Evolutionary conservation across 1,140 invertebrate species (phyloP), one percentile per base, ranked within the genome.

Genomic region (Heliconius nattereri): DNA sequence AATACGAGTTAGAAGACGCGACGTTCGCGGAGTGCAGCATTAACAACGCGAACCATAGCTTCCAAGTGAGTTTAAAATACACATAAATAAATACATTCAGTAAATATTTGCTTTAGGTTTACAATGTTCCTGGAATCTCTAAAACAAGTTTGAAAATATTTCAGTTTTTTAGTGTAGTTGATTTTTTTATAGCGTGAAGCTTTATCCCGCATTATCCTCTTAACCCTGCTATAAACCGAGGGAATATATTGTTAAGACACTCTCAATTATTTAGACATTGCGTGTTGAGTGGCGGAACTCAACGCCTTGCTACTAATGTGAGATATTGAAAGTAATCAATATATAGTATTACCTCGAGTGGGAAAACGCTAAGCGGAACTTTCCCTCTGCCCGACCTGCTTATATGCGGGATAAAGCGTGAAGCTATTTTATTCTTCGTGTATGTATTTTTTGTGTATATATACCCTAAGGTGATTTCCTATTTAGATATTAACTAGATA

Each of bases 41-140:
- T 82, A 98, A 97, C 95, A 98, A 97, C 95, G 96, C 97, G 84
- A 97, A 98, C 94, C 96, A 98, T 93, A 97, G 97, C 94, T 98
- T 98, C 94, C 97, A 98, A 96, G 97, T 98, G 92, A 87, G 60
- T 66, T 29, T 7, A 3, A 66, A 66, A 26, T 29, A 16, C 9
- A 66, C n/a, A 23, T 66, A 57, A 5, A 23, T 57, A 26, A 5
- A 26, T 66, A 66, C 13, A n/a, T n/a, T 52, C 0, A 52, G 0
- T 54, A 54, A 54, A n/a, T n/a, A 20, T 16, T 52, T 54, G 13
- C n/a, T 54, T n/a, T 8, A 20, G n/a, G 52, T 54, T 54, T 54
- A 1, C 40, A 45, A 16, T 45, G 5, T 45, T 45, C 13, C 11
- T 16, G 13, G 3, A 45, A 45, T 16, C 40, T 45, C 40, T 45